Base-by-base conservation (phyloP, 1,140 invertebrate genomes). In the Bilobella aurantiaca region DNA sequence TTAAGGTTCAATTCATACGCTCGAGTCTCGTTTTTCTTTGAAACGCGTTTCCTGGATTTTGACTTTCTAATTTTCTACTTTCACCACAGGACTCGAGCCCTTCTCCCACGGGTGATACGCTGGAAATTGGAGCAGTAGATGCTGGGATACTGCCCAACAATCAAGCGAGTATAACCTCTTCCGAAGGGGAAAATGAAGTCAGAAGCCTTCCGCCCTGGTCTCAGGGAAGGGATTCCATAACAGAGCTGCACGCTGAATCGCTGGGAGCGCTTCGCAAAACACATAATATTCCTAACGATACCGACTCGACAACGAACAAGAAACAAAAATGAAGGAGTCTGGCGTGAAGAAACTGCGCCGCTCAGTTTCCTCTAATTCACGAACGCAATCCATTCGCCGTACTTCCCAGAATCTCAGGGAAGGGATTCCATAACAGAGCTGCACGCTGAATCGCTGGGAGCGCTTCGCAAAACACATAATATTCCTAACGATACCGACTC, bases 381-480 rank as follows among this genome's bases (percentile, higher is more conserved):
- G 76, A 75, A 89, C 91, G 62, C 90, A 95, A 74, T 95, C 92
- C 28, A 91, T 97, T 42, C 82, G 93, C 57, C 82, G 95, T 58
- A 96, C 93, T 30, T 96, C 92, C n/a, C 86, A 96, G 65, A 82
- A 25, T 68, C 63, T 49, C 63, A 58, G 2, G 71, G 68, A 32
- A 59, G 66, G 32, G 71, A 70, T 60, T 70, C 68, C 1, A 58
- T 73, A 53, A 53, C 49, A 23, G 12, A 53, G n/a, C n/a, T n/a
- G n/a, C n/a, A n/a, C n/a, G n/a, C n/a, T n/a, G n/a, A n/a, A n/a
- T n/a, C n/a, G n/a, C n/a, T n/a, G n/a, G n/a, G n/a, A n/a, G n/a
- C n/a, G n/a, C n/a, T n/a, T n/a, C n/a, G n/a, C n/a, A n/a, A n/a
- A n/a, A n/a, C n/a, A n/a, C 49, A 18, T 59, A 8, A 14, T 12